A percentile compares a stretch with the other conserved stretches of the same genome.
Conservation (phyloP, 2,113 vertebrate species). For the Lepisosteus osseus region DNA sequence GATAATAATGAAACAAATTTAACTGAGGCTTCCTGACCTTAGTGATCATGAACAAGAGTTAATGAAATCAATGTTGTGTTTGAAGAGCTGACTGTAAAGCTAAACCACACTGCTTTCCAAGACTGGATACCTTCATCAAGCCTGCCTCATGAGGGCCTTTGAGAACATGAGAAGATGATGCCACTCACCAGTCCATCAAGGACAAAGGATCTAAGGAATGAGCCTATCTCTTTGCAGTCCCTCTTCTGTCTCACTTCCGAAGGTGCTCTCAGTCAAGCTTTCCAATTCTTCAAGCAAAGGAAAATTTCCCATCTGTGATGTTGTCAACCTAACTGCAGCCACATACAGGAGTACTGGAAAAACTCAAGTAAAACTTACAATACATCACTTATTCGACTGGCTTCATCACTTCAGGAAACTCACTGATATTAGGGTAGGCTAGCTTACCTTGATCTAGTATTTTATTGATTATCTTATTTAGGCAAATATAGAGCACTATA, state of each 20-base stretch:
- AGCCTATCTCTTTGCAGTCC: not conserved
- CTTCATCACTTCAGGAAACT: too few species aligned
- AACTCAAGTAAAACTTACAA: too few species aligned
- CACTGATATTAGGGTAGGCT: too few species aligned
- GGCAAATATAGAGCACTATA: too few species aligned
- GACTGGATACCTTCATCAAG: constrained; percentile 3
- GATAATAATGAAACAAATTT: too few species aligned
- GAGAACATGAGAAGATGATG: not conserved
- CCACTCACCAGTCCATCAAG: not conserved
- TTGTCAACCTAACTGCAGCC: too few species aligned
- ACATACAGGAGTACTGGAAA: too few species aligned
- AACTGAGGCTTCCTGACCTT: not conserved
- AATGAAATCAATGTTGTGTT: not conserved
- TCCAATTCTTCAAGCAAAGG: not conserved
- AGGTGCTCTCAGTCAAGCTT: not conserved
- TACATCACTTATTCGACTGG: too few species aligned
- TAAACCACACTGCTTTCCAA: not conserved
- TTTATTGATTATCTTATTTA: too few species aligned
- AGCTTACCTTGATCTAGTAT: too few species aligned
- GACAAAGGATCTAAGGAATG: not conserved
- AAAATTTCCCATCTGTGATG: not conserved
- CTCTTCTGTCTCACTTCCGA: not conserved
- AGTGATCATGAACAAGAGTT: not conserved
- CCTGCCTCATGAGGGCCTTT: not conserved
- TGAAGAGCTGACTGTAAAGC: not conserved